Percentiles rank a stretch among this genome's conserved stretches.
These are phyloP conservation scores for Atta colombica DNA, from an alignment of 1,140 invertebrate genomes.

Conservation along the genomic window DNA sequence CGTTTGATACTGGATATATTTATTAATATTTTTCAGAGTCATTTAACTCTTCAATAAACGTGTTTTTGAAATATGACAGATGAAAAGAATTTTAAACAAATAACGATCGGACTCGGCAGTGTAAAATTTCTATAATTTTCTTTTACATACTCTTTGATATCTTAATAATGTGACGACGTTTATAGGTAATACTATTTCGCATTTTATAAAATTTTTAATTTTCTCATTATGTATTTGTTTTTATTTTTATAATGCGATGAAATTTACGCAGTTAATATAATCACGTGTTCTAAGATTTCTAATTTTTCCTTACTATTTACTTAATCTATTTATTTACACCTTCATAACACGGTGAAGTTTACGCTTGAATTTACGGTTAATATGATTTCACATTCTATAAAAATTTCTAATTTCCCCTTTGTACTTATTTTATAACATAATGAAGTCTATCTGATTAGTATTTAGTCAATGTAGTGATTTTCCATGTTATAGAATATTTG, in stretches of 20 bases:
- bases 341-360: background rate
- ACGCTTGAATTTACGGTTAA: background rate
- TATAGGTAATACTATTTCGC: background rate
- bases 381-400: background rate
- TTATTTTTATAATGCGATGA: too few relatives aligned
- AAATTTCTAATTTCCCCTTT: background rate
- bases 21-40: slow-evolving; percentile 7
- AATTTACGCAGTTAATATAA: background rate
- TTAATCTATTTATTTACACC: background rate
- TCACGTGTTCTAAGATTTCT: background rate
- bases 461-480: background rate
- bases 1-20: background rate
- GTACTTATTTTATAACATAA: background rate
- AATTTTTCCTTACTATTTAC: background rate
- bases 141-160: background rate
- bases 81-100: background rate
- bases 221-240: background rate
- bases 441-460: background rate
- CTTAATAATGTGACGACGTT: background rate
- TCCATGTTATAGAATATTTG: background rate
- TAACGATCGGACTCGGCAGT: background rate
- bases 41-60: background rate
- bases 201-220: background rate
- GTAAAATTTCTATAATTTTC: background rate
- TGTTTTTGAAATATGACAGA: background rate